Percentiles rank a stretch among this genome's conserved stretches.
Conservation (phyloP, 2,888 invertebrate genomes). For the Itoplectis maculator region DNA sequence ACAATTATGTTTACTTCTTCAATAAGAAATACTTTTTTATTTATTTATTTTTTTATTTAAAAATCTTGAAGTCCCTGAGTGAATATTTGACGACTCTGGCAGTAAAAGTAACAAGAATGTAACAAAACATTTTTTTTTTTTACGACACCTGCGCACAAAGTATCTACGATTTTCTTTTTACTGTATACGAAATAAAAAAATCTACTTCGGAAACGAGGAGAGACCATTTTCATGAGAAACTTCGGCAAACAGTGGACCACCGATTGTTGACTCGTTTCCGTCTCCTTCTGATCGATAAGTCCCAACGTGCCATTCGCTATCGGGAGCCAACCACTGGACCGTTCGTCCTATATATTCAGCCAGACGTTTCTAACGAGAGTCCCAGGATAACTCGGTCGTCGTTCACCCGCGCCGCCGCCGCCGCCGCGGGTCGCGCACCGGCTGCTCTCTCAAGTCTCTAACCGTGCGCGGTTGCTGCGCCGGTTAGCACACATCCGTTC, state of each 20-base stretch:
- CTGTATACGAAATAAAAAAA: too few species aligned
- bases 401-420: constrained; percentile 15
- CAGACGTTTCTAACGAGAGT: constrained; percentile 49
- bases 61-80: too few species aligned
- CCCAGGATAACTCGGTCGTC: constrained; percentile 19
- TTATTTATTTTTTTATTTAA: too few species aligned
- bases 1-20: too few species aligned
- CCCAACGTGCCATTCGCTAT: constrained; percentile 20
- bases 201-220: too few species aligned
- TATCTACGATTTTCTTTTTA: too few species aligned
- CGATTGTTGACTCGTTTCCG: neutral
- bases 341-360: constrained; percentile 29
- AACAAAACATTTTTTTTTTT: too few species aligned
- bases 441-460: neutral
- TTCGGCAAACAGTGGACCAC: neutral
- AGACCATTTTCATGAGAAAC: neutral
- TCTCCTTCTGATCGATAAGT: neutral
- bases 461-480: constrained; percentile 32
- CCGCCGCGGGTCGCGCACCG: constrained; percentile 39
- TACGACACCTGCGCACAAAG: too few species aligned
- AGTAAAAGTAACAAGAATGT: neutral
- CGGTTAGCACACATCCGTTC: constrained; percentile 48
- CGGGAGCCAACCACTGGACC: constrained; percentile 6
- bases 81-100: too few species aligned
- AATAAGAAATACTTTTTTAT: too few species aligned